Base-by-base conservation (phyloP, 2,113 vertebrate genomes). In the Holacanthus passer region DNA sequence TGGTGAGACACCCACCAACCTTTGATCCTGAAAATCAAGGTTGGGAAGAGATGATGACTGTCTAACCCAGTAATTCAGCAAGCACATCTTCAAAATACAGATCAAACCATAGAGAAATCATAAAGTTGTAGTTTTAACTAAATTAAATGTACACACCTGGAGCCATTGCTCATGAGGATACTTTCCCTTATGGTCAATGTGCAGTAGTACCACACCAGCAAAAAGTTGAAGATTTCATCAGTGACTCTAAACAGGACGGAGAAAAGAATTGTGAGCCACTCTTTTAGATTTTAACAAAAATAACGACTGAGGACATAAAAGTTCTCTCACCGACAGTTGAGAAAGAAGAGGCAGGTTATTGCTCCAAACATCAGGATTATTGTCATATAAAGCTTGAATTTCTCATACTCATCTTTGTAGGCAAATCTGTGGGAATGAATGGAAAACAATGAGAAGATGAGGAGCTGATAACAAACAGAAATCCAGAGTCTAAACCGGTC, bases 1-100 rank as follows among this genome's bases (percentile, higher is more conserved):
- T 99, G 98, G 89, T 99, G 98, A 55, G 95, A 98, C 71, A 99
- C 98, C 98, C 98, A 99, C 98, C 98, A 99, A 63, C 98, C 98
- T 95, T 99, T 99, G 88, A 99, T 99, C 89, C 98, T 95, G 67
- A 58, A 62, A 20, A 48, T n/a, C 5, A 50, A 37, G 48, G 29
- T 45, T 0, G 20, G 7, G 0, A 39, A 17, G 13, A 41, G 7
- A 20, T 16, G 5, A 29, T 2, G 35, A 9, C 0, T 35, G 10
- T 24, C 6, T 39, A 13, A 7, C 17, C 9, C 22, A 29, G 19
- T 13, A 29, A 58, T 37, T 45, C 13, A 10, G 19, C 20, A 48
- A 50, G 10, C 10, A 32, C 14, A 35, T 1, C 31, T 53, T 12
- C 41, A 22, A 53, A 53, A 35, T 8, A 47, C 11, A 27, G 16